These are phyloP conservation scores for Helarctos malayanus DNA, from an alignment of 2,797 vertebrate genomes.

Conservation along the genomic window DNA sequence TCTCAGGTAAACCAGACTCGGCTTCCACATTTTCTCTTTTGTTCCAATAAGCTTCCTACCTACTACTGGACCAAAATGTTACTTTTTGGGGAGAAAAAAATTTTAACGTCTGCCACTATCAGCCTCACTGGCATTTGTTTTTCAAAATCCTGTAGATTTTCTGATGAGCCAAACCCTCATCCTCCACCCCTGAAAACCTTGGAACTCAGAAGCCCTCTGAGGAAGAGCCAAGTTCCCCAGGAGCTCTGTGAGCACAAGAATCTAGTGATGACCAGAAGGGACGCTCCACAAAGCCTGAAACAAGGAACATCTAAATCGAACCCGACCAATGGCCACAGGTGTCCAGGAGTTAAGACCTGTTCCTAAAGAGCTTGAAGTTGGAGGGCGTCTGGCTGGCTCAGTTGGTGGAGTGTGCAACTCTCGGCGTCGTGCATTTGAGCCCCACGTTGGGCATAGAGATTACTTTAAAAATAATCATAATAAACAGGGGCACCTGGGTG, in stretches of 20 bases:
- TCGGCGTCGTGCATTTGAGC: not conserved
- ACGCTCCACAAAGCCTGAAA: not conserved
- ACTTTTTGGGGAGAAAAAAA: not conserved
- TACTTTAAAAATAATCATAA: not conserved
- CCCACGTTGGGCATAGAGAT: not conserved
- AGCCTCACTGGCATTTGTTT: not conserved
- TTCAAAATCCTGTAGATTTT: not conserved
- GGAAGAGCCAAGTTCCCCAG: too few species aligned
- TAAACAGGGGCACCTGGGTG: not conserved
- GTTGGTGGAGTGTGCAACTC: not conserved
- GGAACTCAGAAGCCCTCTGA: not conserved
- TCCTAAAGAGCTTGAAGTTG: too few species aligned
- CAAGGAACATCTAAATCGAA: not conserved
- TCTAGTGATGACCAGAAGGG: not conserved
- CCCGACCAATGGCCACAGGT: too few species aligned
- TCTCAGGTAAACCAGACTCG: not conserved
- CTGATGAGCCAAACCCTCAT: not conserved
- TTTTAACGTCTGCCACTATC: not conserved
- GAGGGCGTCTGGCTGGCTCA: not conserved
- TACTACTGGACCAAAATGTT: not conserved
- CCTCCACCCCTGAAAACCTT: not conserved
- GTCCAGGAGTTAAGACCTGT: not conserved
- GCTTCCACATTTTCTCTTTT: not conserved
- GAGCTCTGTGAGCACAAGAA: not conserved
- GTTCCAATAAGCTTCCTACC: not conserved